Conservation (phyloP, 1,140 invertebrate genomes). For the Scaptomyza graminum region DNA sequence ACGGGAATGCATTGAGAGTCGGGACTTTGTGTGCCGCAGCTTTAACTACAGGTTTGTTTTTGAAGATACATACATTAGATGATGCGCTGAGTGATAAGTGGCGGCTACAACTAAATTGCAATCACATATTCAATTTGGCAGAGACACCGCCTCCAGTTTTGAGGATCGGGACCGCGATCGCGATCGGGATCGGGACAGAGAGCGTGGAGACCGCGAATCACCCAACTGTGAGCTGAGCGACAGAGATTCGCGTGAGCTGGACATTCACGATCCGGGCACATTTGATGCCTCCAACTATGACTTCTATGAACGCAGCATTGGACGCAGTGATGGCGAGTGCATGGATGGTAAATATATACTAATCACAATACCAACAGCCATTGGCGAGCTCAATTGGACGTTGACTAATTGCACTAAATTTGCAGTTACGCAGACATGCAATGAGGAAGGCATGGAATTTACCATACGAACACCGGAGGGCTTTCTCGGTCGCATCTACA, state of each 20-base stretch:
- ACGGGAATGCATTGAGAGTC: constrained; percentile 91
- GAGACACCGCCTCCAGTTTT: constrained; percentile 85
- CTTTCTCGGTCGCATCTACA: constrained; percentile 95
- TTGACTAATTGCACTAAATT: constrained; percentile 32
- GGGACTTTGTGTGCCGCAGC: constrained; percentile 93
- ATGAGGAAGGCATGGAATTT: constrained; percentile 97
- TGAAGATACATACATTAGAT: constrained; percentile 1
- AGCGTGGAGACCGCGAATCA: constrained; percentile 85
- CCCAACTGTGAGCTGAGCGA: constrained; percentile 96
- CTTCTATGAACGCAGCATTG: constrained; percentile 92
- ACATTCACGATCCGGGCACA: constrained; percentile 92
- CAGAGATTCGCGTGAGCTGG: constrained; percentile 92
- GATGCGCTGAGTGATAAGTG: constrained; percentile 32
- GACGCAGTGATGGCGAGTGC: constrained; percentile 90
- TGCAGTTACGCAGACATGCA: constrained; percentile 94
- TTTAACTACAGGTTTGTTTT: constrained; percentile 91
- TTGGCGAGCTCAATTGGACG: constrained; percentile 10
- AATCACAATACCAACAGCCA: constrained; percentile 19
- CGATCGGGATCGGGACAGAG: constrained; percentile 84
- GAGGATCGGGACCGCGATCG: constrained; percentile 85
- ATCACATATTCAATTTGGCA: constrained; percentile 76
- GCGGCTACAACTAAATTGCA: constrained; percentile 30
- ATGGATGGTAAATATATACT: constrained; percentile 88
- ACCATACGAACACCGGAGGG: constrained; percentile 93
- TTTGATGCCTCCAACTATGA: constrained; percentile 94